Evolutionary conservation across 2,888 invertebrate genomes (phyloP).

Genomic region (Mylabris sibirica): DNA sequence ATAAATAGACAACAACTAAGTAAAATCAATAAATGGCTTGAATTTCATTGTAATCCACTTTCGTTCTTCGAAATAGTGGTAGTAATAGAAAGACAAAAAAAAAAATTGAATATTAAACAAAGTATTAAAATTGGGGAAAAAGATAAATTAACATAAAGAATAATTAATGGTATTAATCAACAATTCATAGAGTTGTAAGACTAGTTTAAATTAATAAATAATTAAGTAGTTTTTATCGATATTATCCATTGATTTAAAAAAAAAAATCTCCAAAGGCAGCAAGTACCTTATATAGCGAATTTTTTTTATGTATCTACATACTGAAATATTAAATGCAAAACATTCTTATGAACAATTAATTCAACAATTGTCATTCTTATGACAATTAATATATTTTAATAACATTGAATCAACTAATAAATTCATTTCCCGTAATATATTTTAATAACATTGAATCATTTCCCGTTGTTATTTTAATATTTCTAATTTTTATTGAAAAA

Average conservation of each 20-base stretch:
- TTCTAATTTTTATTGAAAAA: too few species aligned
- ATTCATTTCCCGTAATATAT: too few species aligned
- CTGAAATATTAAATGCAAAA: too few species aligned
- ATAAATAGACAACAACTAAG: slow-evolving; percentile 29
- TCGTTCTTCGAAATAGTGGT: not conserved
- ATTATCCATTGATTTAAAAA: not conserved
- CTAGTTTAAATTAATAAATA: not conserved
- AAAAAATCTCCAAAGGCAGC: too few species aligned
- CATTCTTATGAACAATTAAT: too few species aligned
- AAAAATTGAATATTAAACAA: not conserved
- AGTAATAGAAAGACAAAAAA: not conserved
- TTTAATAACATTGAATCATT: too few species aligned
- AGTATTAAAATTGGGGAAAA: not conserved
- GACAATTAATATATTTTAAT: too few species aligned
- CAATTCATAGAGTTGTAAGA: not conserved
- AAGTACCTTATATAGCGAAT: too few species aligned
- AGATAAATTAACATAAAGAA: not conserved
- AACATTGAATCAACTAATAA: too few species aligned
- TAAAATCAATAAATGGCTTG: slow-evolving; percentile 6
- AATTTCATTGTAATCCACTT: not conserved
- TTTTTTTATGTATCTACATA: too few species aligned
- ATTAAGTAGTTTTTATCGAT: not conserved
- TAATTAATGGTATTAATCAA: not conserved
- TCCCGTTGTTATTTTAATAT: too few species aligned
- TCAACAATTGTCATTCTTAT: too few species aligned